These are phyloP conservation scores for Eospalax fontanierii DNA, from an alignment of 2,797 vertebrate species.

Conservation along the genomic window DNA sequence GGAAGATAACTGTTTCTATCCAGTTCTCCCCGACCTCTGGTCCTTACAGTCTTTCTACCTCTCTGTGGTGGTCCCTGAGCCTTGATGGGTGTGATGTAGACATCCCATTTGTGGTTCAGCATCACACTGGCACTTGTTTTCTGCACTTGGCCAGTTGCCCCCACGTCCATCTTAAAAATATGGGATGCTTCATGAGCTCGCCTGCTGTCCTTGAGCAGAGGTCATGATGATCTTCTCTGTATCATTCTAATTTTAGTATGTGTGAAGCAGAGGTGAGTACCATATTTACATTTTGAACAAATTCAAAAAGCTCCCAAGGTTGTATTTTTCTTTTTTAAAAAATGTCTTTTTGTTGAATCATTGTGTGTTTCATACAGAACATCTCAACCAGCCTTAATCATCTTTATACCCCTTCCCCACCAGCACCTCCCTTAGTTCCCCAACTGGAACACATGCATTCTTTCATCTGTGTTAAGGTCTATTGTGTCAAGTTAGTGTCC, in stretches of 20 bases:
- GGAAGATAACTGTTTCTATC: background rate
- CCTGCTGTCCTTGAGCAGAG: background rate
- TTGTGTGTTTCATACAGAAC: too few species aligned
- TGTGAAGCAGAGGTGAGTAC: background rate
- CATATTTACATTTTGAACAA: conserved; percentile 47
- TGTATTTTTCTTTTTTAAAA: conserved; percentile 1
- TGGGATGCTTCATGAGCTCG: background rate
- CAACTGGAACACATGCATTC: too few species aligned
- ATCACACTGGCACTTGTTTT: background rate
- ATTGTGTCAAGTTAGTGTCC: too few species aligned
- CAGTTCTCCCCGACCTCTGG: background rate
- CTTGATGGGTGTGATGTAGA: background rate
- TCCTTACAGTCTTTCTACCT: background rate
- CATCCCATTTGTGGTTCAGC: background rate
- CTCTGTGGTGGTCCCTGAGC: background rate
- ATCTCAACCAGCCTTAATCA: too few species aligned
- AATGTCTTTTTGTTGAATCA: too few species aligned
- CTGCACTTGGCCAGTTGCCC: background rate
- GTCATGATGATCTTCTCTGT: background rate
- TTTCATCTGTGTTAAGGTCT: too few species aligned
- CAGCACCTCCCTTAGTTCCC: too few species aligned
- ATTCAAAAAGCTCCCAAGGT: background rate
- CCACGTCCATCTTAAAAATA: background rate
- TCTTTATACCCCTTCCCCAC: too few species aligned
- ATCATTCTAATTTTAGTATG: background rate